These are phyloP conservation scores for Suillia variegata DNA, from an alignment of 2,888 invertebrate genomes.

Conservation along the genomic window DNA sequence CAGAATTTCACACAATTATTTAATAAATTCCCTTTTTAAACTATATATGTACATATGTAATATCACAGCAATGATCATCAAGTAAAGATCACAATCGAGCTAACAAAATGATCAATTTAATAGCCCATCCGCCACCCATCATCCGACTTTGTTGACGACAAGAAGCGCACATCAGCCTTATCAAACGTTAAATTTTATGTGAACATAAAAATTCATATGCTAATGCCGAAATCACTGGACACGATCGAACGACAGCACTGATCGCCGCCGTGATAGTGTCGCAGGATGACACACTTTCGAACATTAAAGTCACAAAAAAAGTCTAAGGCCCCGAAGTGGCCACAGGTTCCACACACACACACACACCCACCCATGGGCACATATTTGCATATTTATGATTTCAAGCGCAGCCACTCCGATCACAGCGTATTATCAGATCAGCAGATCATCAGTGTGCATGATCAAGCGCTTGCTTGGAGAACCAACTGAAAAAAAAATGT, in stretches of 20 bases:
- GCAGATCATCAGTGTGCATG: neutral
- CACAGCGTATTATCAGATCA: neutral
- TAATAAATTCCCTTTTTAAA: too few species aligned
- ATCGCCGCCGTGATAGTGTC: neutral
- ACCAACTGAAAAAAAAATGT: conserved; percentile 12
- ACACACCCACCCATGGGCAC: neutral
- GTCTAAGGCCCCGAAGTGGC: too few species aligned
- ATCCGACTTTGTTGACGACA: neutral
- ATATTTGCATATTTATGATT: conserved; percentile 5
- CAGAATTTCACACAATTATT: too few species aligned
- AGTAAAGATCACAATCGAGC: neutral
- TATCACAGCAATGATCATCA: too few species aligned
- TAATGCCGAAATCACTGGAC: neutral
- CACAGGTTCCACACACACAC: neutral
- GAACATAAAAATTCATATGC: neutral
- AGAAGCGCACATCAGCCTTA: neutral
- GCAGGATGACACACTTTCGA: neutral
- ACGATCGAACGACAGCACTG: neutral
- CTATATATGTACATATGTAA: too few species aligned
- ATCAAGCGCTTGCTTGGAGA: too few species aligned
- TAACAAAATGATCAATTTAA: neutral
- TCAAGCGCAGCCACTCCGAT: too few species aligned
- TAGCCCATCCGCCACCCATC: neutral
- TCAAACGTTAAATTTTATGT: neutral
- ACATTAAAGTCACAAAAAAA: neutral